A percentile compares a stretch with the other conserved stretches of the same genome.
phyloP scores from a whole-genome alignment of 2,113 vertebrate species.

The Larimichthys polyactis region DNA sequence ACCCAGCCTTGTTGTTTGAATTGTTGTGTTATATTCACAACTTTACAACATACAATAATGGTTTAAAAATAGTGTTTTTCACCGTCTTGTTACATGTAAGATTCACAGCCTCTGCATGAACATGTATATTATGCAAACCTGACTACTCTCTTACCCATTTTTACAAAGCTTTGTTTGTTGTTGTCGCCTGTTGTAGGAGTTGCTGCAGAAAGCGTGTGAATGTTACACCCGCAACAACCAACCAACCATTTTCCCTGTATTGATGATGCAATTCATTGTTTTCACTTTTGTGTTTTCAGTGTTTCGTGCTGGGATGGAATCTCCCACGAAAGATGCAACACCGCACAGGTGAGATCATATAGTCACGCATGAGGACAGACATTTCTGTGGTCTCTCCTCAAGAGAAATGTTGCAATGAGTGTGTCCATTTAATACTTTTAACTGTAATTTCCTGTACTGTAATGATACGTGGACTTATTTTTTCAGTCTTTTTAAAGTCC shows the following conservation, averaged over 20 bases:
- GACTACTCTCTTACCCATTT: neutral
- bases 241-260: neutral
- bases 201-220: neutral
- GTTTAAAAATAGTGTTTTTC: neutral
- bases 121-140: neutral
- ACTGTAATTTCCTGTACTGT: slow-evolving; percentile 17
- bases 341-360: slow-evolving; percentile 51
- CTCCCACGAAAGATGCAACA: slow-evolving; percentile 63
- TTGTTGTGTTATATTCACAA: neutral
- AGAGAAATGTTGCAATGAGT: neutral
- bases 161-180: neutral
- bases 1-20: neutral
- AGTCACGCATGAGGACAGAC: neutral
- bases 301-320: slow-evolving; percentile 60
- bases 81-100: neutral
- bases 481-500: neutral
- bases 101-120: neutral
- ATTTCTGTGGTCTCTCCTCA: neutral
- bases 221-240: neutral
- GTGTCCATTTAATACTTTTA: slow-evolving; percentile 3
- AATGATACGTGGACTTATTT: slow-evolving; percentile 2
- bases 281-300: slow-evolving; percentile 14
- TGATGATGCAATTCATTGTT: neutral
- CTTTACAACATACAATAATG: no score
- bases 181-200: neutral